Base-by-base conservation (phyloP, 2,113 vertebrate genomes). In the Orthonyx spaldingii region DNA sequence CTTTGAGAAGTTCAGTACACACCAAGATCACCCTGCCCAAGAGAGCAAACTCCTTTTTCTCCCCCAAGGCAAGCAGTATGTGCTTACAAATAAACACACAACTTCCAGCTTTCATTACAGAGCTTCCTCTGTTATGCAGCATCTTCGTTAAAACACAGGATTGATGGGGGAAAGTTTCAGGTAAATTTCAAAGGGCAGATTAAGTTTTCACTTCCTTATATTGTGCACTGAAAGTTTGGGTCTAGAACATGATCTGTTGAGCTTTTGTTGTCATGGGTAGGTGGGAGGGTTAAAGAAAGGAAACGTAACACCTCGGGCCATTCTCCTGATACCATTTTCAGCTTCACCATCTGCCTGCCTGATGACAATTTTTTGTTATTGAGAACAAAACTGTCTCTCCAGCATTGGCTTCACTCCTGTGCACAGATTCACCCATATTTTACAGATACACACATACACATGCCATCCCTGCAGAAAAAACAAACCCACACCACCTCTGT, bases 401-500 rank as follows among this genome's bases (percentile, higher is more conserved):
- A 72, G 44, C 12, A 30, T 3, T 23, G 5, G 13, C 24, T 59
- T 30, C 47, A 7, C 1, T 76, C 77, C 68, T 82, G 26, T 16
- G 6, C 19, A 10, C 17, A 49, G 22, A 69, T 23, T 47, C 11
- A 24, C 21, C 32, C 8, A 15, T 50, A 11, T 35, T 35, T 52
- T 47, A 30, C 7, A 13, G 8, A 16, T 0, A 1, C 5, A 4
- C 42, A 14, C 1, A 0, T 37, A 18, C 55, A 37, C n/a, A 41
- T 22, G 20, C 57, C 7, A 69, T 8, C 5, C 21, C 27, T 23
- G 27, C 19, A 35, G 35, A 20, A 52, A 39, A 63, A 30, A 24
- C 3, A 42, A 72, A 28, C 17, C 33, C 8, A 6, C 24, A 8
- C 7, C 9, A 44, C 30, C 90, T 66, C 76, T 50, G 39, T 9